phyloP scores from a whole-genome alignment of 1,140 invertebrate species.

The Tetranychus cinnabarinus region DNA sequence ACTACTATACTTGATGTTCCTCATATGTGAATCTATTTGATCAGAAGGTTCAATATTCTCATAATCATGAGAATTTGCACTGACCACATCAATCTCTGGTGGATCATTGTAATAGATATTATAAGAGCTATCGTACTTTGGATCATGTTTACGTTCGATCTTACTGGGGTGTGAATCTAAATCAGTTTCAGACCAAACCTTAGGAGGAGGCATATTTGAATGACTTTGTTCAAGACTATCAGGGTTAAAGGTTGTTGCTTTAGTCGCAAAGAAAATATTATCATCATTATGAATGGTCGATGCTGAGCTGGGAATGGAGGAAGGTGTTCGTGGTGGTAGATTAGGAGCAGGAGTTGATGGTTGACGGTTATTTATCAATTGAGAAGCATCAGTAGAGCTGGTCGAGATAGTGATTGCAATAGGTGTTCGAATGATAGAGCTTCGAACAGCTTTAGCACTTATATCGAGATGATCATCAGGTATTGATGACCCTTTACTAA shows the following conservation, averaged over 20 bases:
- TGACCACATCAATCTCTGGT: not conserved
- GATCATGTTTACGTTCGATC: not conserved
- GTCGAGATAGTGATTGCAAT: not conserved
- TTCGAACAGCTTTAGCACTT: not conserved
- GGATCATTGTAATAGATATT: not conserved
- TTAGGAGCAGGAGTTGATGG: not conserved
- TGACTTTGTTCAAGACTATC: not conserved
- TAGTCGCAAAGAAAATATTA: not conserved
- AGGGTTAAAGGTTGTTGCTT: not conserved
- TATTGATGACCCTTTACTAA: not conserved
- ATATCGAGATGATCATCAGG: not conserved
- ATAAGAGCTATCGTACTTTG: not conserved
- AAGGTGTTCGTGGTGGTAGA: not conserved
- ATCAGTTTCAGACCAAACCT: conserved; percentile 3
- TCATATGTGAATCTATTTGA: not conserved
- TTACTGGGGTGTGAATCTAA: not conserved
- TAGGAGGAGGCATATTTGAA: not conserved
- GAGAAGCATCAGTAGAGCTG: not conserved
- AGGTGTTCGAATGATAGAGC: not conserved
- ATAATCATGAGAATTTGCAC: not conserved
- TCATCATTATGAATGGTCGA: not conserved
- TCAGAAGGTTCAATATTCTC: not conserved
- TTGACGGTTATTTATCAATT: not conserved
- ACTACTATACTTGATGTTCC: not conserved
- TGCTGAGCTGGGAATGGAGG: not conserved